These are phyloP conservation scores for Crossocerus cetratus DNA, from an alignment of 2,888 invertebrate species.

Conservation along the genomic window DNA sequence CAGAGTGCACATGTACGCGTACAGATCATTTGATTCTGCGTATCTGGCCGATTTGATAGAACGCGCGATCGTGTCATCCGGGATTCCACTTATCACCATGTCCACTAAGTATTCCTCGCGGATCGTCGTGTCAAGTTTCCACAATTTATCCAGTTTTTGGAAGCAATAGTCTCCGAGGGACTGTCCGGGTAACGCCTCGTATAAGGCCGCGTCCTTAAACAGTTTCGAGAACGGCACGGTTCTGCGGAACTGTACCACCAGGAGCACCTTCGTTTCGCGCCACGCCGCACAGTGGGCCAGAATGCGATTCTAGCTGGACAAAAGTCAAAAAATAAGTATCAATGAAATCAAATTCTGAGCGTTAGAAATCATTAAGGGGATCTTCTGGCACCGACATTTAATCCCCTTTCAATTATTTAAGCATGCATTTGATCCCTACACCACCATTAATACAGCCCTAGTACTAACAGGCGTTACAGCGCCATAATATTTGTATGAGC, in stretches of 20 bases:
- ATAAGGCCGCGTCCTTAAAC: constrained; percentile 9
- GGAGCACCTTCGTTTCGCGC: neutral
- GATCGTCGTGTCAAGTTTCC: neutral
- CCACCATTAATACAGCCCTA: too few species aligned
- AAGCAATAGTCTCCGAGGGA: constrained; percentile 17
- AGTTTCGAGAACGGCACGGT: constrained; percentile 6
- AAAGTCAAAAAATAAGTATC: too few species aligned
- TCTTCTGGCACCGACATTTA: too few species aligned
- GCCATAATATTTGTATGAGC: too few species aligned
- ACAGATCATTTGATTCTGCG: neutral
- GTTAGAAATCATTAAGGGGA: too few species aligned
- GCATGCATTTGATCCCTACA: too few species aligned
- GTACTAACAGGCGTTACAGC: too few species aligned
- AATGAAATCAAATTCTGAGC: too few species aligned
- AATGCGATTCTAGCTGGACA: too few species aligned
- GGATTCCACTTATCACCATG: constrained; percentile 5
- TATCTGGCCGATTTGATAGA: too few species aligned
- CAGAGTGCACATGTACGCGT: constrained; percentile 3
- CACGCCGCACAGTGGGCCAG: too few species aligned
- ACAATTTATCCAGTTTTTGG: constrained; percentile 4
- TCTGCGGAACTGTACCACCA: constrained; percentile 8
- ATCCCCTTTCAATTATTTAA: too few species aligned
- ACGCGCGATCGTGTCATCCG: constrained; percentile 8
- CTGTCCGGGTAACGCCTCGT: neutral
- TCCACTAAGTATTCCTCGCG: neutral